These are phyloP conservation scores for Propithecus coquereli DNA, from an alignment of 2,113 vertebrate species.

Conservation along the genomic window DNA sequence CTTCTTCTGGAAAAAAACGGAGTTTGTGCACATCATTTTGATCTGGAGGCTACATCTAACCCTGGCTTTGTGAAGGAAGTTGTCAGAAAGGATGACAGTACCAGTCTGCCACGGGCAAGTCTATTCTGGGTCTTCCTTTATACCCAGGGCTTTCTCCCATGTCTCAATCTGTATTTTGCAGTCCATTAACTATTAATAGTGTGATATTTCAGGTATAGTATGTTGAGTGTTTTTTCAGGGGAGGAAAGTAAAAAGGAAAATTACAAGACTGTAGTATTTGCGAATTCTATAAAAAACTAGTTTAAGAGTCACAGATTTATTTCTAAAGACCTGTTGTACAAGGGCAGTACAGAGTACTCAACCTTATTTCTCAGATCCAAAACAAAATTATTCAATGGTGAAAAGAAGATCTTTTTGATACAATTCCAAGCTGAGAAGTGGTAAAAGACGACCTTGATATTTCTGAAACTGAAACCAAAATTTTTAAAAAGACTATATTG, in stretches of 20 bases:
- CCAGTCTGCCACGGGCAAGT: background rate
- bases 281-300: background rate
- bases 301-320: background rate
- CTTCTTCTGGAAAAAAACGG: background rate
- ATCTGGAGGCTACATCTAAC: background rate
- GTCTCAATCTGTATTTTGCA: constrained; percentile 18
- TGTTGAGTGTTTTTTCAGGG: background rate
- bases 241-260: constrained; percentile 10
- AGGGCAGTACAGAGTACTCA: background rate
- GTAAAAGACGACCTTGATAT: background rate
- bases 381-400: background rate
- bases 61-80: background rate
- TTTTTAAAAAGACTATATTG: background rate
- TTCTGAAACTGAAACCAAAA: background rate
- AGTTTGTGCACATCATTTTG: constrained; percentile 7
- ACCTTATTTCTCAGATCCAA: background rate
- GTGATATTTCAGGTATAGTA: background rate
- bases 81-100: constrained; percentile 12
- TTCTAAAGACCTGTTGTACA: background rate
- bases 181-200: background rate
- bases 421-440: background rate
- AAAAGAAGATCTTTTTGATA: background rate
- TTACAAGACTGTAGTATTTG: background rate
- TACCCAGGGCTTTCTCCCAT: background rate
- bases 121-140: constrained; percentile 4